phyloP scores from a whole-genome alignment of 1,140 invertebrate species.

The Temnothorax longispinosus region DNA sequence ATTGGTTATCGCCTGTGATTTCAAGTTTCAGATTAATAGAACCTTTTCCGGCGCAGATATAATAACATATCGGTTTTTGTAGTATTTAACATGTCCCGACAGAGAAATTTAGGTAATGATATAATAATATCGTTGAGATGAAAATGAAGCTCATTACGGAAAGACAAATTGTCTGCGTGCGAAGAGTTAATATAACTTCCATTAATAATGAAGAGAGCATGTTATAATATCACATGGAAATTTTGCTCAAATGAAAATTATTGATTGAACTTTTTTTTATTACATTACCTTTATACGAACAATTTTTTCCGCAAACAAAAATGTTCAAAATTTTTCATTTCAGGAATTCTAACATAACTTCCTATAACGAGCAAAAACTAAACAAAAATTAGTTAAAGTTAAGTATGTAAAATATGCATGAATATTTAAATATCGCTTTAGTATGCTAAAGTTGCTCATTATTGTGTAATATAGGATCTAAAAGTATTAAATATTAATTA shows the following conservation, averaged over 20 bases:
- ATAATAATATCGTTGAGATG: constrained; percentile 2
- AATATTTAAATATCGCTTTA: neutral
- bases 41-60: neutral
- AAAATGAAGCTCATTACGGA: neutral
- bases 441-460: neutral
- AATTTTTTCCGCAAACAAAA: neutral
- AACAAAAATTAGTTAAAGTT: neutral
- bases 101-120: neutral
- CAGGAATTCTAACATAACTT: neutral
- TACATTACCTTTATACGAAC: neutral
- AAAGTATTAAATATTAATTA: neutral
- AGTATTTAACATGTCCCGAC: neutral
- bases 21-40: constrained; percentile 16
- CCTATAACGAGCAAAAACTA: neutral
- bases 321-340: neutral
- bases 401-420: constrained; percentile 29
- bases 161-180: neutral
- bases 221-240: neutral
- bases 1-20: neutral
- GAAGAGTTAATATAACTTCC: neutral
- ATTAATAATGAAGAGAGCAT: neutral
- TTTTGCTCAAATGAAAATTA: neutral
- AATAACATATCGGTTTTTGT: neutral
- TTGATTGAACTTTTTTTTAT: neutral
- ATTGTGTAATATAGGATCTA: neutral